Evolutionary conservation across 2,888 invertebrate genomes (phyloP), one percentile per base, ranked within the genome.

Genomic region (Xanthorhoe designata): DNA sequence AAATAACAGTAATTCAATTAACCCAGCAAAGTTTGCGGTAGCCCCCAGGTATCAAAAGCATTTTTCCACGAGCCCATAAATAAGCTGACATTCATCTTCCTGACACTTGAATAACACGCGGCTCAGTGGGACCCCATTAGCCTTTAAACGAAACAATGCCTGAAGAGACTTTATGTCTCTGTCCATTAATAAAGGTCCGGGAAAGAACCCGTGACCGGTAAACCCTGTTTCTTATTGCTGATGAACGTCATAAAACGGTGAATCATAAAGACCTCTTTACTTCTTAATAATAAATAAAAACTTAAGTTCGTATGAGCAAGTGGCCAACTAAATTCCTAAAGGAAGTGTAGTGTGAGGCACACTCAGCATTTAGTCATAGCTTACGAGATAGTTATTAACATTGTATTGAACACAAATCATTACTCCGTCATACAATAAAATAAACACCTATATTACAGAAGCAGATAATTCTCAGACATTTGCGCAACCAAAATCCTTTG

Each of bases 91-190:
- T 90, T 90, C 86, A 90, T 91, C 90, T 89, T 88, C 85, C 77
- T 90, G 91, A 90, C 90, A 89, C 88, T 87, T 90, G 88, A 89
- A 90, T 90, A 90, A 88, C 87, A 86, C 79, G 77, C 79, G 77
- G 78, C 83, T 81, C 82, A 75, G 76, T 80, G 82, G 77, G 79
- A 80, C 80, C 80, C 89, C 89, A 90, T 89, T 90, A 90, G 88
- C 90, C 89, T 90, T 88, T 89, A 79, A 80, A 80, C 85, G 80
- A 90, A 89, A 90, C 90, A 90, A 90, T 86, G 83, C 73, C 76
- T 77, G 77, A 76, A 74, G 83, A 79, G 81, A 83, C 84, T 83
- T 81, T 80, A 81, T 84, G 80, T 76, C 81, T 79, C 71, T 78
- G 79, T 80, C 83, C 83, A 85, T 87, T 86, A 84, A 80, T 72